phyloP scores from a whole-genome alignment of 1,140 invertebrate genomes.

The Trachymyrmex cornetzi region DNA sequence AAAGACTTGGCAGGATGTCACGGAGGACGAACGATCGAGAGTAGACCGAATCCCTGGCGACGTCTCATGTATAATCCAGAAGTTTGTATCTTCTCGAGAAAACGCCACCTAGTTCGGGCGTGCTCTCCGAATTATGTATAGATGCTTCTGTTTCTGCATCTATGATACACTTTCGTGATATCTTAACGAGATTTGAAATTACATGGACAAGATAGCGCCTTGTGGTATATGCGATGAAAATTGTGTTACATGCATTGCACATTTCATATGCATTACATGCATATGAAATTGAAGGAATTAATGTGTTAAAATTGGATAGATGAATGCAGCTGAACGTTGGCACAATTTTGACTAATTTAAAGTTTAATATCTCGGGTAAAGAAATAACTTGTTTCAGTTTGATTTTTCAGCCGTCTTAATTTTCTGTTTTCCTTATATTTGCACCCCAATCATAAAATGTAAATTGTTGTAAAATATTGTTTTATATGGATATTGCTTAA shows the following conservation, averaged over 20 bases:
- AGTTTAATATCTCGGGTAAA: background rate
- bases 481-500: too few species aligned
- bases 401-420: background rate
- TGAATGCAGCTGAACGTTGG: background rate
- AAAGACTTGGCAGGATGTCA: slow-evolving; percentile 10
- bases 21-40: slow-evolving; percentile 19
- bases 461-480: too few species aligned
- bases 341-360: background rate
- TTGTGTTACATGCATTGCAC: background rate
- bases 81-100: slow-evolving; percentile 48
- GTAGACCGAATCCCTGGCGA: slow-evolving; percentile 19
- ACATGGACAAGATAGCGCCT: background rate
- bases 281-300: slow-evolving; percentile 30
- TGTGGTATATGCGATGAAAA: background rate
- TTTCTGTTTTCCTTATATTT: background rate
- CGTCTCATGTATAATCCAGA: slow-evolving; percentile 60
- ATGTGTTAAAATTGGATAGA: background rate
- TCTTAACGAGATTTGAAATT: background rate
- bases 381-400: background rate
- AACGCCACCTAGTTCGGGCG: background rate
- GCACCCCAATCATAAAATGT: too few species aligned
- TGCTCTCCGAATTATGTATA: slow-evolving; percentile 10
- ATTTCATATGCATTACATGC: slow-evolving; percentile 8
- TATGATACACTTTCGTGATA: background rate
- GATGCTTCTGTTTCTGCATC: slow-evolving; percentile 30